Conservation (phyloP, 2,797 vertebrate genomes). For the Lutjanus campechanus region DNA sequence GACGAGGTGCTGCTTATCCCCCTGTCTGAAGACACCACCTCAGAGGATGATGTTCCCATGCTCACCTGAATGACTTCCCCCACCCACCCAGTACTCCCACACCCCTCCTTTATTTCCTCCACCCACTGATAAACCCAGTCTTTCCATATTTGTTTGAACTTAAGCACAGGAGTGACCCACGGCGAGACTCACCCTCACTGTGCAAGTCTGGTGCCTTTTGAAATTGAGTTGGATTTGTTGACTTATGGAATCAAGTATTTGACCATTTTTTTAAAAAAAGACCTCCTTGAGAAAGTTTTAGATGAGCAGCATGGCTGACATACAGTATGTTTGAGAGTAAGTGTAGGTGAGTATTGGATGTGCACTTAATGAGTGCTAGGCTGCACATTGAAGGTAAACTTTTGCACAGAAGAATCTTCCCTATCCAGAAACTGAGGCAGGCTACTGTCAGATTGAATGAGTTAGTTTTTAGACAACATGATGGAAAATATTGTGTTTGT, state of each 20-base stretch:
- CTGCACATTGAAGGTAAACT: conserved; percentile 73
- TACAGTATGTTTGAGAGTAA: conserved; percentile 41
- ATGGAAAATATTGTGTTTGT: conserved; percentile 59
- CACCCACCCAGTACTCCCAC: neutral
- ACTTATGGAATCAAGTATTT: conserved; percentile 71
- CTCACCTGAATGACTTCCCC: conserved; percentile 77
- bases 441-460: conserved; percentile 66
- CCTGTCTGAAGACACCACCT: conserved; percentile 86
- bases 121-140: conserved; percentile 55
- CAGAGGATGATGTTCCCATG: conserved; percentile 88
- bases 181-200: conserved; percentile 71
- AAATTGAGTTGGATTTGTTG: conserved; percentile 69
- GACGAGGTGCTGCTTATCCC: conserved; percentile 93
- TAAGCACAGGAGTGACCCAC: conserved; percentile 72
- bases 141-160: conserved; percentile 74
- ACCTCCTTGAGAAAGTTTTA: conserved; percentile 55
- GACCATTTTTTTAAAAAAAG: conserved; percentile 35
- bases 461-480: conserved; percentile 47
- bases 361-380: conserved; percentile 67
- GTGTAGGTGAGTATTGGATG: conserved; percentile 51
- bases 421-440: conserved; percentile 68
- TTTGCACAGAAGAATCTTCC: conserved; percentile 85
- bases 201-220: conserved; percentile 86
- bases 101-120: neutral
- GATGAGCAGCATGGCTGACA: conserved; percentile 37